A percentile compares a stretch with the other conserved stretches of the same genome.
Evolutionary conservation across 2,113 vertebrate genomes (phyloP).

Genomic region (Zeus faber): DNA sequence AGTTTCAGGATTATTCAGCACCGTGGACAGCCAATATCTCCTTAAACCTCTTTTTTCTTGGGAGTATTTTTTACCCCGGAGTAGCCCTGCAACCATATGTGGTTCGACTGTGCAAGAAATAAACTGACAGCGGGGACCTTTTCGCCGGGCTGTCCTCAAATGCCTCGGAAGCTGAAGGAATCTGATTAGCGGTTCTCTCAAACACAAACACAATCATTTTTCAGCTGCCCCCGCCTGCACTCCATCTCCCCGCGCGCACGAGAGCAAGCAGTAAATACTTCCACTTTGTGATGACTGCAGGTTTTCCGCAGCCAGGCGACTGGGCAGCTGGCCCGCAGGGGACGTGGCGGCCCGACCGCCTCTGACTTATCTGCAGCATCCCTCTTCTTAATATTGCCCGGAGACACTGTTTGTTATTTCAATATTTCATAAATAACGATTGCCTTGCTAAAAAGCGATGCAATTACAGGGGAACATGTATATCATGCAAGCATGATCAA

Average conservation of each 20-base stretch:
- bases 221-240: constrained; percentile 55
- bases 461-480: constrained; percentile 64
- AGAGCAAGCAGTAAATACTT: constrained; percentile 73
- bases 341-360: constrained; percentile 34
- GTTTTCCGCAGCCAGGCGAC: constrained; percentile 67
- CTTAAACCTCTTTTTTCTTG: too few species aligned
- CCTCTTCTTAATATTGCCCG: constrained; percentile 67
- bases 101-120: constrained; percentile 13
- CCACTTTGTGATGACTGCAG: constrained; percentile 78
- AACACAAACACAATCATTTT: constrained; percentile 69
- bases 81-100: constrained; percentile 13
- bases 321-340: constrained; percentile 58
- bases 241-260: constrained; percentile 46
- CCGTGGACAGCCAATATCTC: too few species aligned
- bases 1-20: too few species aligned
- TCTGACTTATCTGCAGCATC: constrained; percentile 68
- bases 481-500: constrained; percentile 66
- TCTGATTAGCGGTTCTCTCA: constrained; percentile 67
- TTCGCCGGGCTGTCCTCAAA: constrained; percentile 49
- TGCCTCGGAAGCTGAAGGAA: constrained; percentile 53
- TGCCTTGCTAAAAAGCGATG: constrained; percentile 58
- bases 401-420: constrained; percentile 67
- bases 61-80: constrained; percentile 6
- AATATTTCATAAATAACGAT: constrained; percentile 74
- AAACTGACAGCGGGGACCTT: constrained; percentile 35